Conservation (phyloP, 2,888 invertebrate species). For the Plagodis pulveraria region DNA sequence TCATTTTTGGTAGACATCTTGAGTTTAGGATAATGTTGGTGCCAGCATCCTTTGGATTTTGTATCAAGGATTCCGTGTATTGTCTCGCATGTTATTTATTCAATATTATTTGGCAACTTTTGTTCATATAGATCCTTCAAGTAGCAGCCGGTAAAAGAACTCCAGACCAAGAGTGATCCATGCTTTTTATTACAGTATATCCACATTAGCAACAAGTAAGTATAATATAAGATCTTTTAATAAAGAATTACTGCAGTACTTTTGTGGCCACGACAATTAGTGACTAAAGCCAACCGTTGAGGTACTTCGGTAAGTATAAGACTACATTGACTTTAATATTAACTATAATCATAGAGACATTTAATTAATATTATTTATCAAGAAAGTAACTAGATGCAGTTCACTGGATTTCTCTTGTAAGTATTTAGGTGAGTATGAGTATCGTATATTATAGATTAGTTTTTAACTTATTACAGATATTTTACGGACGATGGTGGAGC, state of each 20-base stretch:
- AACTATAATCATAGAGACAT: too few relatives aligned
- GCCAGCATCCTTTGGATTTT: background rate
- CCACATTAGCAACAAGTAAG: too few relatives aligned
- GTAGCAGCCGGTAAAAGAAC: background rate
- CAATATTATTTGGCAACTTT: background rate
- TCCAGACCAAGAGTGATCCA: background rate
- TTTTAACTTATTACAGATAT: conserved; percentile 17
- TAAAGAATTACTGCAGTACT: too few relatives aligned
- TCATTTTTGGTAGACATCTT: background rate
- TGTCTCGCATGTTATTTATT: background rate
- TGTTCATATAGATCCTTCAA: background rate
- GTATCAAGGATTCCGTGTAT: background rate
- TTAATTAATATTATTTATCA: too few relatives aligned
- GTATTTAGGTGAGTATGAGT: conserved; percentile 7
- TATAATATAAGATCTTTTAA: too few relatives aligned
- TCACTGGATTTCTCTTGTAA: background rate
- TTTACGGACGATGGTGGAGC: background rate
- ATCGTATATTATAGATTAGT: conserved; percentile 6
- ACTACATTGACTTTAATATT: too few relatives aligned
- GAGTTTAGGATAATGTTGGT: too few relatives aligned
- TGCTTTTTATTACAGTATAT: background rate
- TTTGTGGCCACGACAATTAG: too few relatives aligned
- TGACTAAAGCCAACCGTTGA: too few relatives aligned
- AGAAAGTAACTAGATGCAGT: background rate
- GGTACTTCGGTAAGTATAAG: too few relatives aligned